phyloP scores from a whole-genome alignment of 2,888 invertebrate species.

The Cheilosia grossa region DNA sequence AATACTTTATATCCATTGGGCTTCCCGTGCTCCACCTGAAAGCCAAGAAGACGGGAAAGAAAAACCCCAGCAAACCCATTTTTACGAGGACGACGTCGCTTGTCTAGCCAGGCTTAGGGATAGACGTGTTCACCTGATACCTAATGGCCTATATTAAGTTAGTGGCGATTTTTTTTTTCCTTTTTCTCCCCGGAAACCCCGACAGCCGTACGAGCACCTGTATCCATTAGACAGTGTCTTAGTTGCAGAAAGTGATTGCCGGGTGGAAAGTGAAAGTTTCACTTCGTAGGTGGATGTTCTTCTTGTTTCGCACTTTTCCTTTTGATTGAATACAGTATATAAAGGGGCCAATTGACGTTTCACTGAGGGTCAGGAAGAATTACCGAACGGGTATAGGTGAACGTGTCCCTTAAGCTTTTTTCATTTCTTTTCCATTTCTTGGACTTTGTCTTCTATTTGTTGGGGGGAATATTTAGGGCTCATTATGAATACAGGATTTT shows the following conservation, averaged over 20 bases:
- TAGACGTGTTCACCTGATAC: constrained; percentile 41
- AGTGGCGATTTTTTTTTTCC: constrained; percentile 13
- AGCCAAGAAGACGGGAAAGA: too few species aligned
- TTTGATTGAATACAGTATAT: neutral
- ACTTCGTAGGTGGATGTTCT: neutral
- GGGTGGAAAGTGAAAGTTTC: constrained; percentile 32
- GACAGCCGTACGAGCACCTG: constrained; percentile 8
- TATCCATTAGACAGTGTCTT: constrained; percentile 27
- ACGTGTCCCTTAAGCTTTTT: constrained; percentile 5
- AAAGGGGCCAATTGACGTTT: constrained; percentile 11
- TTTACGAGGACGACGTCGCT: neutral
- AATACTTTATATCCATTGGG: too few species aligned
- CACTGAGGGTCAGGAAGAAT: constrained; percentile 18
- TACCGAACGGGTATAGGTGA: constrained; percentile 10
- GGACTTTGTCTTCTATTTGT: neutral
- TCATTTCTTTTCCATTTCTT: neutral
- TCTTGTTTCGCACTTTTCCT: constrained; percentile 2
- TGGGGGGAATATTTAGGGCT: neutral
- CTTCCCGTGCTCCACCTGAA: too few species aligned
- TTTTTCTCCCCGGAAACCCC: neutral
- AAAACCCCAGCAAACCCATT: too few species aligned
- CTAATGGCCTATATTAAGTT: constrained; percentile 49
- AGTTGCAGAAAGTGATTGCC: constrained; percentile 27
- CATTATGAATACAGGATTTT: constrained; percentile 12
- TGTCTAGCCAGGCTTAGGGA: constrained; percentile 31